Conservation (phyloP, 2,888 invertebrate genomes). For the Smittia sp. region DNA sequence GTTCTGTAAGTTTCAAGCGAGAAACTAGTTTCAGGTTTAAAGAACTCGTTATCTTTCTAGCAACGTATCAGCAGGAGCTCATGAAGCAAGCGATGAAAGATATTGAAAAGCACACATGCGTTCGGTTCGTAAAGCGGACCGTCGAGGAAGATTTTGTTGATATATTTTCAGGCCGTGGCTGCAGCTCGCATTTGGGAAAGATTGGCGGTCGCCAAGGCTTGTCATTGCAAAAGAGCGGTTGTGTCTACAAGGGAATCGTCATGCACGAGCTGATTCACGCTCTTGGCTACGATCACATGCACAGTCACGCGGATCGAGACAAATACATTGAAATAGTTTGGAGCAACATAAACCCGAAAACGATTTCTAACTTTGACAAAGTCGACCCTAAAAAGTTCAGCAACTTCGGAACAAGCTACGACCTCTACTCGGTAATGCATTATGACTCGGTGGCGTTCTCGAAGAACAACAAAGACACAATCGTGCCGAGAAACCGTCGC, state of each 20-base stretch:
- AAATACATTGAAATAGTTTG: slow-evolving; percentile 4
- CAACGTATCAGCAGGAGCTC: not conserved
- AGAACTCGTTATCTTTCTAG: not conserved
- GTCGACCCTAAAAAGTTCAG: slow-evolving; percentile 3
- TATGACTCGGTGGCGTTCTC: slow-evolving; percentile 6
- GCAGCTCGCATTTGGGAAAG: slow-evolving; percentile 21
- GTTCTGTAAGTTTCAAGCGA: not conserved
- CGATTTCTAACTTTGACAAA: not conserved
- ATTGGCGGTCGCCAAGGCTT: slow-evolving; percentile 16
- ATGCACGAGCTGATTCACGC: slow-evolving; percentile 17
- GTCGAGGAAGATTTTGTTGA: slow-evolving; percentile 1
- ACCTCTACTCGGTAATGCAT: slow-evolving; percentile 27
- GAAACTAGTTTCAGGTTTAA: not conserved
- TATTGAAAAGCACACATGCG: slow-evolving; percentile 20
- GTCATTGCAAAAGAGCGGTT: not conserved
- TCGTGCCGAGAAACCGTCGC: not conserved
- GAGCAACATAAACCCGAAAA: not conserved
- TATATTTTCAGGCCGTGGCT: slow-evolving; percentile 5
- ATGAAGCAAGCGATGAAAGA: slow-evolving; percentile 5
- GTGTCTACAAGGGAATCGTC: not conserved
- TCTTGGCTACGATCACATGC: slow-evolving; percentile 36
- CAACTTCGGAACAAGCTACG: slow-evolving; percentile 28
- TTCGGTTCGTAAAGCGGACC: not conserved
- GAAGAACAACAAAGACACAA: not conserved
- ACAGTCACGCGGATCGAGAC: slow-evolving; percentile 14